Conservation (phyloP, 2,797 vertebrate species). For the Galago senegalensis region DNA sequence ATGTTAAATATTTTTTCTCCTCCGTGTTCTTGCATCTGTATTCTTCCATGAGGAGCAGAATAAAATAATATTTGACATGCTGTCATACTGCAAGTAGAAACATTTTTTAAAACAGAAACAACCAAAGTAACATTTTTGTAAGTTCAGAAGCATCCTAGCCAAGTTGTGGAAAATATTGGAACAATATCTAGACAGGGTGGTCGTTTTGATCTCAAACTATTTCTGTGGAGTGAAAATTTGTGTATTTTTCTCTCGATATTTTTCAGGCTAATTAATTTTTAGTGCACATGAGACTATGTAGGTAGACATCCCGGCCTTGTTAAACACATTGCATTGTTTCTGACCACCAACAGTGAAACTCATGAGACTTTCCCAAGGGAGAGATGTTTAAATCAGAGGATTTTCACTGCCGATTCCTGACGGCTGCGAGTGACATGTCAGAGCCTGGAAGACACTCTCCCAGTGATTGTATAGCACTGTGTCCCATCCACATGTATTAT, state of each 20-base stretch:
- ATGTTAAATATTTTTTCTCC: constrained; percentile 46
- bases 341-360: constrained; percentile 69
- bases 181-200: neutral
- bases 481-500: constrained; percentile 74
- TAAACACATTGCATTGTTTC: constrained; percentile 21
- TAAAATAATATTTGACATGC: neutral
- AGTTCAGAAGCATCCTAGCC: neutral
- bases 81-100: neutral
- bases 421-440: constrained; percentile 51
- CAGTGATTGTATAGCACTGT: constrained; percentile 61
- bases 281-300: constrained; percentile 33
- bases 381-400: constrained; percentile 69
- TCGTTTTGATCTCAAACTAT: constrained; percentile 22
- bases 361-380: constrained; percentile 64
- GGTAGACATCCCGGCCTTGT: constrained; percentile 33
- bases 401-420: constrained; percentile 44
- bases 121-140: neutral
- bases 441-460: constrained; percentile 40
- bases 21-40: constrained; percentile 7
- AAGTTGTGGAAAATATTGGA: constrained; percentile 37
- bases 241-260: neutral
- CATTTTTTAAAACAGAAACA: neutral
- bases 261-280: constrained; percentile 66
- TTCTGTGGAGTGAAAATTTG: constrained; percentile 5
- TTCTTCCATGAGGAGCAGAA: constrained; percentile 38